Evolutionary conservation across 2,888 invertebrate genomes (phyloP).

Genomic region (Melieria picta): DNA sequence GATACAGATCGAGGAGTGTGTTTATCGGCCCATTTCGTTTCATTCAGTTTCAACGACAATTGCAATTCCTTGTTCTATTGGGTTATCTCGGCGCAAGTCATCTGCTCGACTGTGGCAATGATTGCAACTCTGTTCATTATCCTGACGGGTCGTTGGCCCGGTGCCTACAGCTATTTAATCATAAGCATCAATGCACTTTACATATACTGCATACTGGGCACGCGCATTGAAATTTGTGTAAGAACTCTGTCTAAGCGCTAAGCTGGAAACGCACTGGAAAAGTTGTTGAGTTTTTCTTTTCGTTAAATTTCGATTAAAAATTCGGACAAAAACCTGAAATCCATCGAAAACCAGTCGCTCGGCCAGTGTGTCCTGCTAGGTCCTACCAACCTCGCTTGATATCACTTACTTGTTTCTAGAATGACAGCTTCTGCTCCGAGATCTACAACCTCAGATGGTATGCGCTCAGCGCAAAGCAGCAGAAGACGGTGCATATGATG

Average conservation of each 20-base stretch:
- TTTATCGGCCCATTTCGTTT: slow-evolving; percentile 11
- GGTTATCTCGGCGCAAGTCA: slow-evolving; percentile 36
- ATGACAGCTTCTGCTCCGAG: slow-evolving; percentile 39
- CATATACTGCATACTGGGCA: slow-evolving; percentile 51
- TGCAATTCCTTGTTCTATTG: slow-evolving; percentile 46
- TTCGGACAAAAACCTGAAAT: background rate
- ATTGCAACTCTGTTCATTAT: slow-evolving; percentile 45
- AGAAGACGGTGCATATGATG: slow-evolving; percentile 42
- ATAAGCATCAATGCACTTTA: slow-evolving; percentile 44
- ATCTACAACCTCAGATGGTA: slow-evolving; percentile 47
- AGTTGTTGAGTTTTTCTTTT: no score
- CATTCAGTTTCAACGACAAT: slow-evolving; percentile 40
- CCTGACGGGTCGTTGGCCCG: slow-evolving; percentile 47
- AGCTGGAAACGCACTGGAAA: no score
- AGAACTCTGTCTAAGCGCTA: background rate
- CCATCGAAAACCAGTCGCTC: no score
- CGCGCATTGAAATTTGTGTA: slow-evolving; percentile 47
- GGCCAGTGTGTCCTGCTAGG: no score
- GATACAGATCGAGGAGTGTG: background rate
- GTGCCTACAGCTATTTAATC: slow-evolving; percentile 45
- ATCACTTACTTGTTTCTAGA: slow-evolving; percentile 35
- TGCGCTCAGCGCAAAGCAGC: slow-evolving; percentile 37
- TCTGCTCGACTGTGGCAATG: slow-evolving; percentile 42
- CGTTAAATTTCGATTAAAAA: background rate
- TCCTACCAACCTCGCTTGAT: background rate